Percentiles rank a stretch among this genome's conserved stretches.
phyloP scores from a whole-genome alignment of 2,113 vertebrate species.

The Scomber scombrus region DNA sequence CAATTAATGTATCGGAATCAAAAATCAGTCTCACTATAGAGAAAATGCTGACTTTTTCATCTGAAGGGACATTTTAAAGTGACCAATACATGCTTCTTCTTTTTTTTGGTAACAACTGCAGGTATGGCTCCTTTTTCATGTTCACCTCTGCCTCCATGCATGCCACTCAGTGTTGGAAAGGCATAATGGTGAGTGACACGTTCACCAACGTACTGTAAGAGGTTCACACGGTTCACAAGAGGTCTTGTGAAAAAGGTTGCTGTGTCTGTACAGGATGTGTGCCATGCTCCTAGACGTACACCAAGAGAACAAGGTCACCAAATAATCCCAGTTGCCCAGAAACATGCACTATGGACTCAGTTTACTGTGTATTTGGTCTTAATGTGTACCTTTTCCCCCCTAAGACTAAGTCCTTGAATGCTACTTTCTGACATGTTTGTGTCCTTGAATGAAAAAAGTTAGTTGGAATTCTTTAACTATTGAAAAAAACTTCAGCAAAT shows the following conservation, averaged over 20 bases:
- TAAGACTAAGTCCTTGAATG: not conserved
- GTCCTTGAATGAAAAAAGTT: no score
- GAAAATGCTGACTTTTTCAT: no score
- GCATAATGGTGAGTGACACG: no score
- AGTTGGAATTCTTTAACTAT: no score
- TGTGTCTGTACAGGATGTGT: constrained; percentile 5
- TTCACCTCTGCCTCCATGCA: not conserved
- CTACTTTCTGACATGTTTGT: no score
- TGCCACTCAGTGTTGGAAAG: no score
- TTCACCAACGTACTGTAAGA: not conserved
- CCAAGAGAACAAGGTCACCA: not conserved
- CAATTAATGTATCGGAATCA: no score
- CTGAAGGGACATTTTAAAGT: no score
- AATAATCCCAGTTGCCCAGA: not conserved
- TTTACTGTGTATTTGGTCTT: not conserved
- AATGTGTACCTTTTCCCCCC: not conserved
- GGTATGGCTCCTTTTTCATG: not conserved
- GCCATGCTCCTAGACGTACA: not conserved
- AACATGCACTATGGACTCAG: not conserved
- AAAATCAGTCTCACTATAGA: no score
- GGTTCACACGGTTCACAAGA: not conserved
- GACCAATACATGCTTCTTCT: no score
- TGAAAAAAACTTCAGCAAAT: no score
- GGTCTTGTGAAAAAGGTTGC: constrained; percentile 1
- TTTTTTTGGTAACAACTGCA: no score